phyloP scores from a whole-genome alignment of 2,888 invertebrate species.

The Eulithis prunata region DNA sequence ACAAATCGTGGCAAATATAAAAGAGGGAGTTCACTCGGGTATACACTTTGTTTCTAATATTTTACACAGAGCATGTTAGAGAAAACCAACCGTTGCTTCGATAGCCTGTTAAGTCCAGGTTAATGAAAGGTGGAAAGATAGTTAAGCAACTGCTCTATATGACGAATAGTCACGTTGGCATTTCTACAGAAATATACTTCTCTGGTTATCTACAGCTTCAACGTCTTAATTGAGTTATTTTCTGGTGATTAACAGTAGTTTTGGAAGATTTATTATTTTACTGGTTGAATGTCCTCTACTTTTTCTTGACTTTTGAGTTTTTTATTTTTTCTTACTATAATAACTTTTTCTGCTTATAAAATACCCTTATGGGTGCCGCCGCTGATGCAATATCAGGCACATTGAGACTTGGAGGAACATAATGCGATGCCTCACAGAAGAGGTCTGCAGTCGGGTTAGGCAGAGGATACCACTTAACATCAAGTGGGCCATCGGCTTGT shows the following conservation, averaged over 20 bases:
- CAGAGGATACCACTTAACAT: no score
- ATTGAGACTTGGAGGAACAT: no score
- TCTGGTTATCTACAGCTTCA: conserved; percentile 31
- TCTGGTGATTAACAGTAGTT: conserved; percentile 31
- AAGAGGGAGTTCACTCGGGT: no score
- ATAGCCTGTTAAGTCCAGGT: conserved; percentile 30
- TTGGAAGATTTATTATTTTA: neutral
- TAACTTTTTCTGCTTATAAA: no score
- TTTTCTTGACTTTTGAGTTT: neutral
- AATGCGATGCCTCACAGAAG: no score
- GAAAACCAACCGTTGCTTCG: conserved; percentile 10
- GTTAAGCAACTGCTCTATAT: conserved; percentile 37
- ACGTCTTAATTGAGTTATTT: conserved; percentile 39
- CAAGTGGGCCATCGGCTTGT: no score
- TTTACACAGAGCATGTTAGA: neutral
- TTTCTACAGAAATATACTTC: conserved; percentile 36
- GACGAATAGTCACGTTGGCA: conserved; percentile 36
- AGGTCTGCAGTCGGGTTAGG: no score
- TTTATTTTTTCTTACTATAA: no score
- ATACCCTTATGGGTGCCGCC: no score
- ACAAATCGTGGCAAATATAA: neutral
- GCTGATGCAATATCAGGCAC: no score
- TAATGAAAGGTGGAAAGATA: conserved; percentile 43
- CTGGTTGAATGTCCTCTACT: neutral
- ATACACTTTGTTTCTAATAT: no score